These are phyloP conservation scores for Falcunculus frontatus DNA, from an alignment of 2,113 vertebrate genomes.

Conservation along the genomic window DNA sequence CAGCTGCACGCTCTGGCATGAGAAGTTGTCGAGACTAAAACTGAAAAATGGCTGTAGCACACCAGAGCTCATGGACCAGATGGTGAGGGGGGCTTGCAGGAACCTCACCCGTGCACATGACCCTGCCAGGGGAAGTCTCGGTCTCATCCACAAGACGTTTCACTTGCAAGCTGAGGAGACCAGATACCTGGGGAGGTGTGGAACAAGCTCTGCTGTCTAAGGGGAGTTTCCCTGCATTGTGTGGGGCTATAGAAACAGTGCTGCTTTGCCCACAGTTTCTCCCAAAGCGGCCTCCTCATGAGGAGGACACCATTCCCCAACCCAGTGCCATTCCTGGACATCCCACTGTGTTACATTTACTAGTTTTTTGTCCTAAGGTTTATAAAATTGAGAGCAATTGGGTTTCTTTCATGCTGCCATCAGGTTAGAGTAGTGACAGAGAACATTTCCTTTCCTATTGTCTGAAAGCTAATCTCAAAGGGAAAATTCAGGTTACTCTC, in stretches of 20 bases:
- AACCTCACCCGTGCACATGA: background rate
- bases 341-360: background rate
- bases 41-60: conserved; percentile 16
- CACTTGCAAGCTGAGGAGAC: background rate
- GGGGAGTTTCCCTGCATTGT: background rate
- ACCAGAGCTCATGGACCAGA: background rate
- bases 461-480: conserved; percentile 41
- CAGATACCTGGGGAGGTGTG: background rate
- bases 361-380: background rate
- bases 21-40: background rate
- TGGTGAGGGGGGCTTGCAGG: background rate
- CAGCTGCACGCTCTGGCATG: conserved; percentile 8
- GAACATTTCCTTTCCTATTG: conserved; percentile 28
- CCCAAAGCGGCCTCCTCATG: background rate
- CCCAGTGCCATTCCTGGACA: background rate
- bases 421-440: conserved; percentile 23
- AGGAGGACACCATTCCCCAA: background rate
- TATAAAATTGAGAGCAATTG: background rate
- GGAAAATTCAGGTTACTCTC: conserved; percentile 45
- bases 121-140: background rate
- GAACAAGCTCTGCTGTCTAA: background rate
- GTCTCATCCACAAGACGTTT: background rate
- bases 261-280: background rate
- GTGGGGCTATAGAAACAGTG: background rate
- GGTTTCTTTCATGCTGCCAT: background rate